Percentiles rank a stretch among this genome's conserved stretches.
Evolutionary conservation across 2,888 invertebrate genomes (phyloP).

Genomic region (Oligia fasciuncula): DNA sequence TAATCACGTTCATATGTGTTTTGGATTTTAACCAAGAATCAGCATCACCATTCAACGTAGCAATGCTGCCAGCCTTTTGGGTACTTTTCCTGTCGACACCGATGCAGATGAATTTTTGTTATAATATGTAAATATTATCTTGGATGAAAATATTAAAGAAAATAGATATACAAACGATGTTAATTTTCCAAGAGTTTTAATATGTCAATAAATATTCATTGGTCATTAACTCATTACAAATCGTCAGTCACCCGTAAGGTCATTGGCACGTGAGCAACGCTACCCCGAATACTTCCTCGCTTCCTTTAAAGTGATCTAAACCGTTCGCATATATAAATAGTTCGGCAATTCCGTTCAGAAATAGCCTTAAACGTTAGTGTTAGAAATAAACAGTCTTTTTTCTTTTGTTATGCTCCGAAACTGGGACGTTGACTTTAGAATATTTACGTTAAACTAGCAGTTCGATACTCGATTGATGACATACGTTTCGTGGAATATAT

Average conservation of each 20-base stretch:
- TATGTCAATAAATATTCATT: slow-evolving; percentile 23
- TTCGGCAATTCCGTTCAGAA: slow-evolving; percentile 47
- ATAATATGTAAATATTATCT: too few species aligned
- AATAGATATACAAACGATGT: neutral
- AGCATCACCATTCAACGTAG: neutral
- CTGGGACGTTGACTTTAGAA: slow-evolving; percentile 55
- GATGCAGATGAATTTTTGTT: neutral
- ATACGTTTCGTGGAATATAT: slow-evolving; percentile 36
- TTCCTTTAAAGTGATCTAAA: slow-evolving; percentile 66
- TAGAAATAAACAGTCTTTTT: slow-evolving; percentile 50
- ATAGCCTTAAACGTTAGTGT: slow-evolving; percentile 58
- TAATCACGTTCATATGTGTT: neutral
- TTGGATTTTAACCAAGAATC: neutral
- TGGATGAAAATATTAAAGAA: neutral
- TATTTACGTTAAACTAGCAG: slow-evolving; percentile 54
- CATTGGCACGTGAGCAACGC: slow-evolving; percentile 72
- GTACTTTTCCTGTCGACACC: neutral
- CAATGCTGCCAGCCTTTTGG: neutral
- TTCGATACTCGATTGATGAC: slow-evolving; percentile 54
- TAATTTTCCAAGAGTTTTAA: neutral
- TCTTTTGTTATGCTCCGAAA: slow-evolving; percentile 58
- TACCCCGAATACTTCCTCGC: slow-evolving; percentile 58
- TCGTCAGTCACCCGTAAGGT: slow-evolving; percentile 64
- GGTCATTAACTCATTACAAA: slow-evolving; percentile 32
- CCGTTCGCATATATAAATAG: slow-evolving; percentile 63